Conservation (phyloP, 2,797 vertebrate species). For the Sebastes matsubarae region DNA sequence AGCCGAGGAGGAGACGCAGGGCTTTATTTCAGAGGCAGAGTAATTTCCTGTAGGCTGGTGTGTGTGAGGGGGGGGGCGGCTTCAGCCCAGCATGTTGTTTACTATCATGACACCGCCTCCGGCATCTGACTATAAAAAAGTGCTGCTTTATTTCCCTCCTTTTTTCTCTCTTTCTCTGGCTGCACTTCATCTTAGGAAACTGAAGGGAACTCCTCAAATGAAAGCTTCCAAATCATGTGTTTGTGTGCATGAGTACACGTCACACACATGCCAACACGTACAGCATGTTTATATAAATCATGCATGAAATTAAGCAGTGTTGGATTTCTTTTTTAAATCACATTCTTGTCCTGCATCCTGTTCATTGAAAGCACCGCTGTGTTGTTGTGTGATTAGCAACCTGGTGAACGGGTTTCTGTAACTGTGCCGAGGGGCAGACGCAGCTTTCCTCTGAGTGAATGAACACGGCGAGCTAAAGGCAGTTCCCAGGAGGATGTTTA, state of each 20-base stretch:
- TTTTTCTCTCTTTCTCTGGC: not conserved
- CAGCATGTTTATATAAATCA: not conserved
- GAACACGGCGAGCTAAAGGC: not conserved
- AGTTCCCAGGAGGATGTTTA: not conserved
- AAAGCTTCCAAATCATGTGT: not conserved
- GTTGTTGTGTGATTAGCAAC: not conserved
- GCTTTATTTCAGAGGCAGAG: conserved; percentile 14
- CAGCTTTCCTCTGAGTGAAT: not conserved
- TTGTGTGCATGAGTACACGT: not conserved
- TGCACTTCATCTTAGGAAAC: not conserved
- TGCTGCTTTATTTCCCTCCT: not conserved
- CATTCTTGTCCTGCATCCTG: not conserved
- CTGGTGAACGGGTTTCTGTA: conserved; percentile 13
- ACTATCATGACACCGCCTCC: not conserved
- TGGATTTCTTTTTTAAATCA: not conserved
- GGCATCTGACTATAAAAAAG: not conserved
- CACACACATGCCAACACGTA: not conserved
- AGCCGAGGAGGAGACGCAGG: not conserved
- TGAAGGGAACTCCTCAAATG: not conserved
- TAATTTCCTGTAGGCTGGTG: conserved; percentile 54
- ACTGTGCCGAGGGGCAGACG: not conserved
- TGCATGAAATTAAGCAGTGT: not conserved
- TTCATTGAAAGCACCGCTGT: not conserved
- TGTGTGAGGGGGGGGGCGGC: not conserved
- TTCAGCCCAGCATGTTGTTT: conserved; percentile 7